Conservation (phyloP, 2,797 vertebrate species). For the Sorex maritimensis region DNA sequence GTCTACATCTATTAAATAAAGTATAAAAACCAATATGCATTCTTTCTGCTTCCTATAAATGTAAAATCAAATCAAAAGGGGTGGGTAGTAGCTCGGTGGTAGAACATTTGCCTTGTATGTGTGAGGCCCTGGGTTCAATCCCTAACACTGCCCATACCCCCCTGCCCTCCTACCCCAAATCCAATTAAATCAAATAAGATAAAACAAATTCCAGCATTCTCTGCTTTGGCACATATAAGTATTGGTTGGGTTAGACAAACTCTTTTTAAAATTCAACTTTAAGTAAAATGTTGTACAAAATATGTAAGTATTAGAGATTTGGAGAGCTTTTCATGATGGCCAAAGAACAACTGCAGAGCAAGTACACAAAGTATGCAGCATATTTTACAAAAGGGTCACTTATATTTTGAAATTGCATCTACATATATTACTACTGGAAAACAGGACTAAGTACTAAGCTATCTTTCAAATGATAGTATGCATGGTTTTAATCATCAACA, state of each 20-base stretch:
- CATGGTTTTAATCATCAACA: background rate
- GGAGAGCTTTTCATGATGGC: background rate
- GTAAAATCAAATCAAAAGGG: constrained; percentile 18
- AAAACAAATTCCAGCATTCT: background rate
- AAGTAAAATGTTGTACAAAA: constrained; percentile 39
- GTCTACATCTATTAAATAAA: background rate
- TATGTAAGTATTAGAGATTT: constrained; percentile 7
- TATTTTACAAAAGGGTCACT: background rate
- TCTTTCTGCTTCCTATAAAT: background rate
- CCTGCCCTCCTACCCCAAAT: too few species aligned
- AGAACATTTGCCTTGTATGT: too few species aligned
- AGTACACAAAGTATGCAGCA: background rate
- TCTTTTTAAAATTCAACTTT: constrained; percentile 35
- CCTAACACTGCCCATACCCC: too few species aligned
- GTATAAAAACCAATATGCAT: background rate
- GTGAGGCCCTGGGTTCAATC: too few species aligned
- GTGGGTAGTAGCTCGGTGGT: too few species aligned
- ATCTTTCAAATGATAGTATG: constrained; percentile 1
- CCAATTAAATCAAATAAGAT: too few species aligned
- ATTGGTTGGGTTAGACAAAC: background rate
- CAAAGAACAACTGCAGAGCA: background rate
- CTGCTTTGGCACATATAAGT: constrained; percentile 2
- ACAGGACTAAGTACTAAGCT: background rate
- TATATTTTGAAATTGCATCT: constrained; percentile 12
- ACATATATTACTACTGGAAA: background rate